phyloP scores from a whole-genome alignment of 2,888 invertebrate species.

The Drosophila paramelanica region DNA sequence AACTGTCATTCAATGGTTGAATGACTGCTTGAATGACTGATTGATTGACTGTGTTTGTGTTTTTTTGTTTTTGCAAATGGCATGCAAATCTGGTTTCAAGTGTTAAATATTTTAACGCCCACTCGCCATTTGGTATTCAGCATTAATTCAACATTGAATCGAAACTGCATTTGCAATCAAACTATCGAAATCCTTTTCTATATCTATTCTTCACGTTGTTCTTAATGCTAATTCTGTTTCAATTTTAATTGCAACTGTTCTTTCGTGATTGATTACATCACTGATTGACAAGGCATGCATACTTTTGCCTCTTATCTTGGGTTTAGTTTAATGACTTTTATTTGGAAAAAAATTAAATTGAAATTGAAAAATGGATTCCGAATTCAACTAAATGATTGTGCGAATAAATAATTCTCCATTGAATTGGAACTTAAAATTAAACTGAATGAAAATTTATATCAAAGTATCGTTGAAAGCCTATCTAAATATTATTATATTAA shows the following conservation, averaged over 20 bases:
- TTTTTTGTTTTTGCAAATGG: background rate
- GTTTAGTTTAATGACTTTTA: too few relatives aligned
- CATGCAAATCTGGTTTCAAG: conserved; percentile 10
- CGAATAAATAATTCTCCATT: background rate
- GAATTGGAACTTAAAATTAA: conserved; percentile 2
- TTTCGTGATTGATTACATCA: background rate
- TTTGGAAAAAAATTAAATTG: too few relatives aligned
- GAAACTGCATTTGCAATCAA: conserved; percentile 14
- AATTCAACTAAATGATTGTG: background rate
- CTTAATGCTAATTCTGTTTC: background rate
- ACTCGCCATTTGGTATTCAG: conserved; percentile 19
- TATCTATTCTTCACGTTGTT: background rate
- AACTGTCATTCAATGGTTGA: conserved; percentile 52
- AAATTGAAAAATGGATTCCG: background rate
- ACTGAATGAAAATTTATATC: too few relatives aligned
- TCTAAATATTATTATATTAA: too few relatives aligned
- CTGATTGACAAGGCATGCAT: conserved; percentile 10
- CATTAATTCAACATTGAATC: conserved; percentile 28
- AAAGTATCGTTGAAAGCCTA: too few relatives aligned
- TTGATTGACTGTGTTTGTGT: background rate
- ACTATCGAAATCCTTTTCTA: background rate
- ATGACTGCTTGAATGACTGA: conserved; percentile 6
- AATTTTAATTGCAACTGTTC: too few relatives aligned
- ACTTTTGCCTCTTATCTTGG: background rate
- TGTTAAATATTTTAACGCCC: conserved; percentile 12